Percentiles rank a stretch among this genome's conserved stretches.
These are phyloP conservation scores for Notiomystis cincta DNA, from an alignment of 2,113 vertebrate species.

Conservation along the genomic window DNA sequence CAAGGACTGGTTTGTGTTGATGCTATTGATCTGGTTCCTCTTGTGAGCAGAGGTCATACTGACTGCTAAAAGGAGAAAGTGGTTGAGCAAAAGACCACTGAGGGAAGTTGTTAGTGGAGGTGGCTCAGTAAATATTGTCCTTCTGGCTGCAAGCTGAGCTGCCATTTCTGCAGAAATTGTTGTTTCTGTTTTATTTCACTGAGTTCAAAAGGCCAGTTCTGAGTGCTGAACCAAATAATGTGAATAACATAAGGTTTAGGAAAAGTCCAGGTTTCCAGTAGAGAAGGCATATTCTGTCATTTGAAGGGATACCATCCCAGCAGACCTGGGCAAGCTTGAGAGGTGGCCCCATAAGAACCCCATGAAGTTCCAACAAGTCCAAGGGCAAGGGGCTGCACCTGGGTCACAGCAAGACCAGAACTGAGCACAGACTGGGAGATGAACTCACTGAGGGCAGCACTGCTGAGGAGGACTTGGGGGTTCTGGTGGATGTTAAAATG, in stretches of 20 bases:
- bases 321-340: not conserved
- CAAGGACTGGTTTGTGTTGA: not conserved
- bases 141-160: not conserved
- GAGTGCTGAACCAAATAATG: not conserved
- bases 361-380: not conserved
- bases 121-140: not conserved
- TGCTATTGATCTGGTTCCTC: not conserved
- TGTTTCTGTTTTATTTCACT: not conserved
- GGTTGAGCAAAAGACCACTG: not conserved
- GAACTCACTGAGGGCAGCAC: not conserved
- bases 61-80: not conserved
- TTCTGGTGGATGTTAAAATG: not conserved
- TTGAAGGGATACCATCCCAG: not conserved
- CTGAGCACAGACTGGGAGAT: not conserved
- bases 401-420: not conserved
- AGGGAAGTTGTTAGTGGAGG: not conserved
- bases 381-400: not conserved
- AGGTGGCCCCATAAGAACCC: not conserved
- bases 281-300: not conserved
- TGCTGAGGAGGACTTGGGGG: not conserved
- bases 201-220: not conserved
- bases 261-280: not conserved
- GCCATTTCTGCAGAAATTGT: not conserved
- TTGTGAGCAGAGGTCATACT: not conserved
- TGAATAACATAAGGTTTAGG: not conserved